A percentile compares a stretch with the other conserved stretches of the same genome.
phyloP scores from a whole-genome alignment of 1,140 invertebrate species.

The Leptinotarsa defecta region DNA sequence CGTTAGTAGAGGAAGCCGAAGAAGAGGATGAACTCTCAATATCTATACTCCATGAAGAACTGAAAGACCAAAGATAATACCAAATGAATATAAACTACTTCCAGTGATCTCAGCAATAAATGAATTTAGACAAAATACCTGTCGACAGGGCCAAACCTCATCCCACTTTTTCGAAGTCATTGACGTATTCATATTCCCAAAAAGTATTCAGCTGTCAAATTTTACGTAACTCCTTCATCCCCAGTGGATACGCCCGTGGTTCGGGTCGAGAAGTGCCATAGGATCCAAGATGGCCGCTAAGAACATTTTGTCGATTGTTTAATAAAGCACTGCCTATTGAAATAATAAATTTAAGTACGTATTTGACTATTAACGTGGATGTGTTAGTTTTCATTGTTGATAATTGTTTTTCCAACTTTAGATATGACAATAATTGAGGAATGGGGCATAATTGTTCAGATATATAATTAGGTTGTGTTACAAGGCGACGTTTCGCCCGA shows the following conservation, averaged over 20 bases:
- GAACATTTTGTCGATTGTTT: conserved; percentile 33
- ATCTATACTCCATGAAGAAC: conserved; percentile 22
- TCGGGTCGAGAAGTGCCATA: background rate
- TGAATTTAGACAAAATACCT: background rate
- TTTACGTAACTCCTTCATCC: background rate
- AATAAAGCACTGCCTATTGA: conserved; percentile 38
- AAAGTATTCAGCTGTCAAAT: too few species aligned
- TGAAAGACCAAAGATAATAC: conserved; percentile 26
- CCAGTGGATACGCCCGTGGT: background rate
- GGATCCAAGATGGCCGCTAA: background rate
- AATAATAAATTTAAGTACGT: conserved; percentile 27
- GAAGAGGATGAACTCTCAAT: conserved; percentile 34
- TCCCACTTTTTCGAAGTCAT: background rate
- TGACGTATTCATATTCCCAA: background rate
- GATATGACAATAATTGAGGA: conserved; percentile 53
- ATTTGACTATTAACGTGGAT: conserved; percentile 33
- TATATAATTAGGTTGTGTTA: conserved; percentile 23
- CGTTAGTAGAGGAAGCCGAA: conserved; percentile 41
- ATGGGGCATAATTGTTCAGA: conserved; percentile 48
- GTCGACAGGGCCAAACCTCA: too few species aligned
- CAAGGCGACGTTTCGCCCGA: conserved; percentile 21
- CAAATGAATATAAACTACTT: conserved; percentile 23
- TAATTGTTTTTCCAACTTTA: conserved; percentile 40
- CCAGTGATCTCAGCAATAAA: conserved; percentile 47
- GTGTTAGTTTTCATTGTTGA: conserved; percentile 41